Evolutionary conservation across 2,888 invertebrate genomes (phyloP), one percentile per base, ranked within the genome.

Genomic region (Nephrotoma appendiculata): DNA sequence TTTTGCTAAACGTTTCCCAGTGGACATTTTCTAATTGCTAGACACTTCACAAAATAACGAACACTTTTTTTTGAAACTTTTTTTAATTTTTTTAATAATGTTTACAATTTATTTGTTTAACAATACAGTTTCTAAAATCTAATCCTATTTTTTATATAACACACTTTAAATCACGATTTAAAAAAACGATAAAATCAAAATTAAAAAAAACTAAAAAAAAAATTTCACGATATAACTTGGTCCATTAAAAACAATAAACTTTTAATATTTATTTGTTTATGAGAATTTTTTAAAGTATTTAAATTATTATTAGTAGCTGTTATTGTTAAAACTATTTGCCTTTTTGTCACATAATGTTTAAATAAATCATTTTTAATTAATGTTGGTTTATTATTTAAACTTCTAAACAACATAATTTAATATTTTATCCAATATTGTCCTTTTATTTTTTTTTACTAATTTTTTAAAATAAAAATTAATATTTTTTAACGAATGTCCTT

Each of bases 1-100:
- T 93, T 98, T 99, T 89, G 98, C 98, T 91, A 98, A 93, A 90
- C 98, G 94, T 92, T 98, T 98, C 89, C 98, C 97, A 90, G 97
- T 97, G 92, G 97, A 97, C 98, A 98, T 98, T 87, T 83, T 87
- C 87, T 86, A 86, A 86, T 86, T 83, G 42, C 41, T 31, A 86
- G 86, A 48, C 83, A 86, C 71, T 85, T 83, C 31, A 41, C 31
- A 84, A 86, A 31, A 15, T 86, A 44, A 86, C 44, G 48, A 83
- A 86, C 83, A 87, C 43, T 84, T 84, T 83, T n/a, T 41, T 83
- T 83, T 41, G 11, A 6, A 57, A 57, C 19, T 84, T 5, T 43
- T 85, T 85, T 19, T n/a, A n/a, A 85, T 41, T 85, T 85, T 43
- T 71, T 43, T 44, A n/a, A 43, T 44, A n/a, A 43, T 31, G 19